phyloP scores from a whole-genome alignment of 2,797 vertebrate genomes.

The Hapalemur alaotrensis region DNA sequence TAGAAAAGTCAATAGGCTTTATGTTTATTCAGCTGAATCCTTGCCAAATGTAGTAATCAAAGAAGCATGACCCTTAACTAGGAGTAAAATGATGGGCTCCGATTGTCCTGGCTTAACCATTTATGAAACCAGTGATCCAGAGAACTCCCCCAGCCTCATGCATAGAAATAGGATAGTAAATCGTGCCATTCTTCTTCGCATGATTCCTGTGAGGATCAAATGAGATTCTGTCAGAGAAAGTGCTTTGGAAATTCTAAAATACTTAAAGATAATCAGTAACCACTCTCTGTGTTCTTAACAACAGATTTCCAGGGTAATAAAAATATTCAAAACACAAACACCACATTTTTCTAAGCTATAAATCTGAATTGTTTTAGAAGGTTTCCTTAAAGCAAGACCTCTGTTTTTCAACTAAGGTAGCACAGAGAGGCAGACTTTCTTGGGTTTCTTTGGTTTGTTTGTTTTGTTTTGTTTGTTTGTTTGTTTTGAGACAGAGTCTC shows the following conservation, averaged over 20 bases:
- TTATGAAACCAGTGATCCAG: not conserved
- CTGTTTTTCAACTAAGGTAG: not conserved
- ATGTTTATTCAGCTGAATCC: slow-evolving; percentile 2
- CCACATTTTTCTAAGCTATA: not conserved
- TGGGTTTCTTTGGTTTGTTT: not conserved
- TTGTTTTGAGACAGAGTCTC: no score
- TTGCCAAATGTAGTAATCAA: not conserved
- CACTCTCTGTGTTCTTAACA: not conserved
- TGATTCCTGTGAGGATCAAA: not conserved
- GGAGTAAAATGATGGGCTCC: not conserved
- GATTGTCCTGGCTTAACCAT: not conserved
- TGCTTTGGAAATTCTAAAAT: not conserved
- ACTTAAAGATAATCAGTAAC: not conserved
- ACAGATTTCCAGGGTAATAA: not conserved
- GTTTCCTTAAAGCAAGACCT: not conserved
- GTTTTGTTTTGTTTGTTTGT: no score
- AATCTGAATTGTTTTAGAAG: not conserved
- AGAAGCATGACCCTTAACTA: not conserved
- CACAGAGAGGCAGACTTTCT: not conserved
- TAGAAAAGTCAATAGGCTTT: not conserved
- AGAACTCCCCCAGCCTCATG: not conserved
- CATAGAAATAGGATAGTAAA: not conserved
- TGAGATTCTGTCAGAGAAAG: not conserved
- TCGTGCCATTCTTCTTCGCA: not conserved
- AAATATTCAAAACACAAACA: not conserved